phyloP scores from a whole-genome alignment of 2,797 vertebrate genomes.

The Tragelaphus oryx region DNA sequence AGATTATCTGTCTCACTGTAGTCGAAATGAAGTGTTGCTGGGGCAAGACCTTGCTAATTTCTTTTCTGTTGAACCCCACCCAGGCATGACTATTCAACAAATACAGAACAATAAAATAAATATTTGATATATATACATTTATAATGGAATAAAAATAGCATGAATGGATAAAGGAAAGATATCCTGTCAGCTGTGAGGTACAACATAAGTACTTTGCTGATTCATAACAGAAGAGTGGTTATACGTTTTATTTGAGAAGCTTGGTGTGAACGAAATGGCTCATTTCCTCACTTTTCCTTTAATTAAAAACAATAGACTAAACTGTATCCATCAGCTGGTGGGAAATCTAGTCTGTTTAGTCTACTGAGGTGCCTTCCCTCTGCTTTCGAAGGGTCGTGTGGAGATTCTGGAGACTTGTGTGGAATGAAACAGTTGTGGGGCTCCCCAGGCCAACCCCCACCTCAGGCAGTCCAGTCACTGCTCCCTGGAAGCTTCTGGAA shows the following conservation, averaged over 20 bases:
- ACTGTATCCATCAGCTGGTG: neutral
- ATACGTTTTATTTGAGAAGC: neutral
- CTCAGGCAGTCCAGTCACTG: neutral
- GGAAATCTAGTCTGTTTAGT: neutral
- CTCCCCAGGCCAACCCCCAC: neutral
- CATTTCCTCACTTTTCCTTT: neutral
- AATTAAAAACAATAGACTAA: neutral
- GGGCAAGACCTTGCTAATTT: neutral
- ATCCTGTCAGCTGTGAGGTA: neutral
- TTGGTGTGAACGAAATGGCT: neutral
- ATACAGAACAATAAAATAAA: neutral
- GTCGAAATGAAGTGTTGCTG: neutral
- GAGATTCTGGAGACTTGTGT: neutral
- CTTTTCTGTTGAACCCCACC: neutral
- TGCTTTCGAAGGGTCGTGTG: fast-evolving
- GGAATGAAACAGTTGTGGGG: neutral
- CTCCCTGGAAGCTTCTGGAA: neutral
- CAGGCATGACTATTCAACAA: neutral
- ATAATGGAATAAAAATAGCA: neutral
- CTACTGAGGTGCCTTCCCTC: neutral
- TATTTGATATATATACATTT: neutral
- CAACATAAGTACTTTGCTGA: neutral
- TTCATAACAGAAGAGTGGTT: neutral
- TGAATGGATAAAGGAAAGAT: neutral
- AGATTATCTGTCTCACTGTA: neutral